A percentile compares a stretch with the other conserved stretches of the same genome.
These are phyloP conservation scores for Homarus gammarus DNA, from an alignment of 2,888 invertebrate species.

Conservation along the genomic window DNA sequence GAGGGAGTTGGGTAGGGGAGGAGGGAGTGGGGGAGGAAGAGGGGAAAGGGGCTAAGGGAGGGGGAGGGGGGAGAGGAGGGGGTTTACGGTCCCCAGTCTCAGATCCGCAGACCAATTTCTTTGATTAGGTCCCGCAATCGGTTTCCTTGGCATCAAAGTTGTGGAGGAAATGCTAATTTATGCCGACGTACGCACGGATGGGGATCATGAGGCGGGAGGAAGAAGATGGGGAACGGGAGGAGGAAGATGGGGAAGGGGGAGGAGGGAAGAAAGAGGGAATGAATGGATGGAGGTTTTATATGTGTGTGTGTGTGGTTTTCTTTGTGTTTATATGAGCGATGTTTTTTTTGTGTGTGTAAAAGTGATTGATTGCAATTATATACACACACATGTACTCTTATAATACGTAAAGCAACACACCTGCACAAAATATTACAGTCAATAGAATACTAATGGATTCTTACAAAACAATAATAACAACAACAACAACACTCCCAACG, in stretches of 20 bases:
- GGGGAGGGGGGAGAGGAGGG: too few species aligned
- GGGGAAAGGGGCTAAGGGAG: too few species aligned
- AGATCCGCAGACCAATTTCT: slow-evolving; percentile 68
- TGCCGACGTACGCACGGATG: slow-evolving; percentile 53
- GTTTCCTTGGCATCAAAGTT: slow-evolving; percentile 51
- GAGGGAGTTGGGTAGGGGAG: too few species aligned
- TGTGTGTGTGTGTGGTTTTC: neutral
- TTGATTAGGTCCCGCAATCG: slow-evolving; percentile 69
- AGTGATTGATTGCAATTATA: too few species aligned
- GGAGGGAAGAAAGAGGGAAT: neutral
- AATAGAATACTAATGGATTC: too few species aligned
- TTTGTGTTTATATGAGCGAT: neutral
- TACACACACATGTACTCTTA: too few species aligned
- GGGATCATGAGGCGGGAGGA: neutral
- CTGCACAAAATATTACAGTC: too few species aligned
- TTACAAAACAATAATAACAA: too few species aligned
- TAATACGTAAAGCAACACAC: too few species aligned
- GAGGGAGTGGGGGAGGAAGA: too few species aligned
- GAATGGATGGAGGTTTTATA: neutral
- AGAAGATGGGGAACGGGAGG: neutral
- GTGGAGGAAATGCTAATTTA: slow-evolving; percentile 65
- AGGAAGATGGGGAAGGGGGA: neutral
- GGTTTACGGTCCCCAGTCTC: slow-evolving; percentile 47
- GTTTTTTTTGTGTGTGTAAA: neutral
- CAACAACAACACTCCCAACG: too few species aligned